Percentiles rank a stretch among this genome's conserved stretches.
Conservation (phyloP, 1,140 invertebrate species). For the Procambarus clarkii region DNA sequence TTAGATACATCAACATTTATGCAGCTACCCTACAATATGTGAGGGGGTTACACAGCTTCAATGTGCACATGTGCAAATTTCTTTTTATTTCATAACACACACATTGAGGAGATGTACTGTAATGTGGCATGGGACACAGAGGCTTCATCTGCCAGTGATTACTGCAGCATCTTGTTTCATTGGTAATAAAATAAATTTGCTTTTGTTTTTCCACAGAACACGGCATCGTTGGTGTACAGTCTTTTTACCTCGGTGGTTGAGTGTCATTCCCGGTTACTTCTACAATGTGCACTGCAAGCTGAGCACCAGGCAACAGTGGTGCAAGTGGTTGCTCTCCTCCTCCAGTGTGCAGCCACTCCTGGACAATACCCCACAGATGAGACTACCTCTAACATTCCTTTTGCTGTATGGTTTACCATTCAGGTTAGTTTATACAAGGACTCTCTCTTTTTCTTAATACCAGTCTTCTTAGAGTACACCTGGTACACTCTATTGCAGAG, state of each 20-base stretch:
- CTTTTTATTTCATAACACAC: no score
- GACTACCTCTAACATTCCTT: constrained; percentile 71
- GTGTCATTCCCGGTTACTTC: constrained; percentile 66
- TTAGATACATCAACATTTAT: no score
- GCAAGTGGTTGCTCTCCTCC: constrained; percentile 68
- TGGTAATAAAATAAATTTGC: neutral
- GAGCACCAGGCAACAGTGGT: constrained; percentile 65
- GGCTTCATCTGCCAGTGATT: no score
- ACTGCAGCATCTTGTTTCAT: no score
- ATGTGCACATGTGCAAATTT: no score
- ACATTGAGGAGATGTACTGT: no score
- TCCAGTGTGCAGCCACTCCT: constrained; percentile 71
- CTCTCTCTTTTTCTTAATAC: neutral
- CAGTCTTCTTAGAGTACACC: no score
- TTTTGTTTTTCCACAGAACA: constrained; percentile 50
- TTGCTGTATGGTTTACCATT: constrained; percentile 71
- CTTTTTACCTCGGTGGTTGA: constrained; percentile 71
- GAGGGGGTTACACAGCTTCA: no score
- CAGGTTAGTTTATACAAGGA: constrained; percentile 50
- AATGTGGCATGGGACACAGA: no score
- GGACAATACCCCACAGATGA: constrained; percentile 72
- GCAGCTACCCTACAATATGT: no score
- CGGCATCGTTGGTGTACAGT: constrained; percentile 69
- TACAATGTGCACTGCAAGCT: constrained; percentile 67
- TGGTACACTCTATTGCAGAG: no score